Percentiles rank a stretch among this genome's conserved stretches.
Evolutionary conservation across 2,797 vertebrate genomes (phyloP).

Genomic region (Acomys russatus): DNA sequence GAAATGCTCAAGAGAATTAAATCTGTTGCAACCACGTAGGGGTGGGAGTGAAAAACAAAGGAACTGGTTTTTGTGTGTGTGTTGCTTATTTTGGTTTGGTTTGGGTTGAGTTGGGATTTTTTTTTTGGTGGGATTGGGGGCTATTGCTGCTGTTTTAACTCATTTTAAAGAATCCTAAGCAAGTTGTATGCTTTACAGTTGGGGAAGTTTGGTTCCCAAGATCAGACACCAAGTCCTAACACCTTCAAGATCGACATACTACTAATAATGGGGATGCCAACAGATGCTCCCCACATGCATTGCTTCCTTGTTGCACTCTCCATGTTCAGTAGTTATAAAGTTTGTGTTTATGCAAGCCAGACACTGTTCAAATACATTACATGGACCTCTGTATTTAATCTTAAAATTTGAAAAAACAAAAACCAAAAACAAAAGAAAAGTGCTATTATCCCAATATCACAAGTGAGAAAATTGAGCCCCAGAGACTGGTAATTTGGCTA

Average conservation of each 20-base stretch:
- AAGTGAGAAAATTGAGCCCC: not conserved
- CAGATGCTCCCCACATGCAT: not conserved
- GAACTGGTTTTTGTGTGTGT: not conserved
- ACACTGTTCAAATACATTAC: not conserved
- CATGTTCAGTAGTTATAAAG: slow-evolving; percentile 19
- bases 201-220: not conserved
- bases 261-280: not conserved
- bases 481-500: not conserved
- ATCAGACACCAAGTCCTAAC: not conserved
- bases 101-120: not conserved
- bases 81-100: not conserved
- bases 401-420: not conserved
- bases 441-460: not conserved
- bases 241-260: not conserved
- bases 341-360: not conserved
- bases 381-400: not conserved
- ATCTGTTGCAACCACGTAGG: not conserved
- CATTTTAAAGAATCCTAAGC: slow-evolving; percentile 21
- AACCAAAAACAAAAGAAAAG: not conserved
- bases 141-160: not conserved
- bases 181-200: slow-evolving; percentile 24
- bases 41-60: not conserved
- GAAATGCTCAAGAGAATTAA: slow-evolving; percentile 59
- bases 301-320: not conserved
- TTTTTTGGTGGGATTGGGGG: not conserved